phyloP scores from a whole-genome alignment of 2,888 invertebrate genomes.

The Rotaria sp. region DNA sequence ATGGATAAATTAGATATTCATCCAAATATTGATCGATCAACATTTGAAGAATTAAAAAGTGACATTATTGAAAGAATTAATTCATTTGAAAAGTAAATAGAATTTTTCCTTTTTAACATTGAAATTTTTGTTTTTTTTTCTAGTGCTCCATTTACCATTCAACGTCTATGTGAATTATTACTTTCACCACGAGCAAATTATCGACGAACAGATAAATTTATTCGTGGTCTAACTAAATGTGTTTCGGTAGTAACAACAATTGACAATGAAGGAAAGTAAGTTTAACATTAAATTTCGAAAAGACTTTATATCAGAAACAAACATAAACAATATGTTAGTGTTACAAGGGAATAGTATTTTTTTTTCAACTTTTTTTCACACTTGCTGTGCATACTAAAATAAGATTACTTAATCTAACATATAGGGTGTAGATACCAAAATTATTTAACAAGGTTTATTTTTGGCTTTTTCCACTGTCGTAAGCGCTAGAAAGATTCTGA shows the following conservation, averaged over 20 bases:
- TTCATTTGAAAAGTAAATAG: slow-evolving; percentile 51
- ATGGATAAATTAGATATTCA: slow-evolving; percentile 71
- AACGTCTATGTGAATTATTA: slow-evolving; percentile 84
- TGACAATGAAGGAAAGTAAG: slow-evolving; percentile 53
- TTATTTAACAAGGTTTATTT: too few relatives aligned
- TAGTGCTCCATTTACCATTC: slow-evolving; percentile 89
- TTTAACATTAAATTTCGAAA: not conserved
- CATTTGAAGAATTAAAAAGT: slow-evolving; percentile 72
- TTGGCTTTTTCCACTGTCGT: too few relatives aligned
- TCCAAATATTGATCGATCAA: slow-evolving; percentile 82
- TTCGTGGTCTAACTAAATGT: slow-evolving; percentile 85
- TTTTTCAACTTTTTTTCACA: too few relatives aligned
- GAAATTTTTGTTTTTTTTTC: not conserved
- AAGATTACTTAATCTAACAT: too few relatives aligned
- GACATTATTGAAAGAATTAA: slow-evolving; percentile 50
- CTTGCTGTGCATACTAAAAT: too few relatives aligned
- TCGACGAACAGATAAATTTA: slow-evolving; percentile 86
- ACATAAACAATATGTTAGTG: too few relatives aligned
- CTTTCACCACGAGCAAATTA: slow-evolving; percentile 86
- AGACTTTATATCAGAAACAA: too few relatives aligned
- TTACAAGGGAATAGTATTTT: too few relatives aligned
- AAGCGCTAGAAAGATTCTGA: too few relatives aligned
- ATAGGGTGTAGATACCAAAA: too few relatives aligned
- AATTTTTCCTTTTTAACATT: not conserved
- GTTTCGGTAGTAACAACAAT: slow-evolving; percentile 53